Conservation (phyloP, 2,888 invertebrate genomes). For the Orthosia cruda region DNA sequence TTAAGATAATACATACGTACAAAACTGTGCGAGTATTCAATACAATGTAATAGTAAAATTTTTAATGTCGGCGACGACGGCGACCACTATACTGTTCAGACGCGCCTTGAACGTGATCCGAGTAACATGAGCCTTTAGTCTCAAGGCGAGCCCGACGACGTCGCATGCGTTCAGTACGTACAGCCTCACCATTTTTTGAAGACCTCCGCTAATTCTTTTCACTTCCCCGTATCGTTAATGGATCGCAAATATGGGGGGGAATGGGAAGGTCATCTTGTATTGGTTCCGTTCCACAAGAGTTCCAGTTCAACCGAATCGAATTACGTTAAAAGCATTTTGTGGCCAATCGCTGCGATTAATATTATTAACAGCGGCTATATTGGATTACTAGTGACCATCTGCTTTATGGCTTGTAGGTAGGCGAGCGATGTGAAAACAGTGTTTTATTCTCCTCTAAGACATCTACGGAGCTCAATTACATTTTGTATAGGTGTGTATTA, state of each 20-base stretch:
- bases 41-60: constrained; percentile 78
- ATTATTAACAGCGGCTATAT: constrained; percentile 86
- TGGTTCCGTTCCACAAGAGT: constrained; percentile 86
- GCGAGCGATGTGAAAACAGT: constrained; percentile 56
- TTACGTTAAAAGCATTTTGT: constrained; percentile 90
- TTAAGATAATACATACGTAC: constrained; percentile 38
- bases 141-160: constrained; percentile 88
- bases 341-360: constrained; percentile 89
- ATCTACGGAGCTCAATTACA: constrained; percentile 32
- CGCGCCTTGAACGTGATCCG: constrained; percentile 91
- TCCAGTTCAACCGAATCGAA: constrained; percentile 88
- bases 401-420: constrained; percentile 68
- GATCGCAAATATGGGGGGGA: constrained; percentile 72
- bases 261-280: constrained; percentile 77
- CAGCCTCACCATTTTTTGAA: constrained; percentile 78
- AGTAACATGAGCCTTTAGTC: constrained; percentile 88
- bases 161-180: constrained; percentile 80
- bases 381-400: constrained; percentile 83
- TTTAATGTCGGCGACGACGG: constrained; percentile 77
- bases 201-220: constrained; percentile 79
- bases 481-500: constrained; percentile 1
- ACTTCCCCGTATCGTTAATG: constrained; percentile 69
- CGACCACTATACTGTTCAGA: constrained; percentile 80
- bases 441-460: constrained; percentile 33
- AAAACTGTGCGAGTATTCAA: constrained; percentile 74